phyloP scores from a whole-genome alignment of 2,888 invertebrate species.

The Epinotia brunnichana region DNA sequence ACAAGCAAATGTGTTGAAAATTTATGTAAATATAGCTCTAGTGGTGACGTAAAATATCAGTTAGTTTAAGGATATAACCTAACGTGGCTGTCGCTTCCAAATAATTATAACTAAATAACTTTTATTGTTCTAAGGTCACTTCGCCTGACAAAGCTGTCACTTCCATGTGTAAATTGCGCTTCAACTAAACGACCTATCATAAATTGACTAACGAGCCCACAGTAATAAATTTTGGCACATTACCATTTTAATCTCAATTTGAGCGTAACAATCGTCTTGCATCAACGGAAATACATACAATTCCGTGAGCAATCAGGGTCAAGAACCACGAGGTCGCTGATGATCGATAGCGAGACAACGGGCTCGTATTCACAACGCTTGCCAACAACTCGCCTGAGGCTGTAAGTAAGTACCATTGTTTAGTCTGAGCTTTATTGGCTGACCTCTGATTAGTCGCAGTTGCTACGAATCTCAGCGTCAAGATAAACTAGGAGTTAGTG shows the following conservation, averaged over 20 bases:
- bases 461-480: neutral
- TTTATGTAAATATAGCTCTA: too few species aligned
- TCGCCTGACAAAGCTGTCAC: too few species aligned
- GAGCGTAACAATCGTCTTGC: neutral
- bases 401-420: too few species aligned
- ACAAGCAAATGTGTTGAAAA: too few species aligned
- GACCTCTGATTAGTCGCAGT: neutral
- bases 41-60: too few species aligned
- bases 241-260: neutral
- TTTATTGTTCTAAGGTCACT: too few species aligned
- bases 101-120: too few species aligned
- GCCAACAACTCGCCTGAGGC: neutral
- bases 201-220: too few species aligned
- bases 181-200: too few species aligned
- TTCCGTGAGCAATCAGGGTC: constrained; percentile 19
- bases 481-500: neutral
- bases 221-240: neutral
- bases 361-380: neutral
- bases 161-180: too few species aligned
- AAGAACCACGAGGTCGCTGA: constrained; percentile 22
- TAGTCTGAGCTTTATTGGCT: neutral
- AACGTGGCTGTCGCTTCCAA: too few species aligned
- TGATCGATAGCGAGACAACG: constrained; percentile 35
- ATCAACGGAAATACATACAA: constrained; percentile 2
- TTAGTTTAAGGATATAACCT: too few species aligned